These are phyloP conservation scores for Drosophila pectinifera DNA, from an alignment of 1,140 invertebrate genomes.

Conservation along the genomic window DNA sequence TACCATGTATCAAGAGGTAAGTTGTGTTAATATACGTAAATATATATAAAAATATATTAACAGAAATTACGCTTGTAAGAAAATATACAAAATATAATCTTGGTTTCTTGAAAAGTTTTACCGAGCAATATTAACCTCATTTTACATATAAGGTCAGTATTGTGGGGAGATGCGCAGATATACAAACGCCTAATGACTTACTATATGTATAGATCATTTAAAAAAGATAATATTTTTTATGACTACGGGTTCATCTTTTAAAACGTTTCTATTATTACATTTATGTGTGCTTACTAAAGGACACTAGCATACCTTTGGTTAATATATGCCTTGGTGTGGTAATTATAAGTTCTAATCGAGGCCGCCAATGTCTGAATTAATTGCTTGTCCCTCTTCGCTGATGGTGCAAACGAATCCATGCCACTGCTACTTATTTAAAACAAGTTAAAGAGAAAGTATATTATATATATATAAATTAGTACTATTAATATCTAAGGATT, in stretches of 20 bases:
- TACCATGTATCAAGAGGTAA: slow-evolving; percentile 41
- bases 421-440: slow-evolving; percentile 55
- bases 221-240: slow-evolving; percentile 26
- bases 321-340: slow-evolving; percentile 87
- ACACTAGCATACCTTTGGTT: slow-evolving; percentile 87
- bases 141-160: neutral
- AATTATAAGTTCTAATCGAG: slow-evolving; percentile 87
- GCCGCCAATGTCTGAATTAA: slow-evolving; percentile 86
- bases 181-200: slow-evolving; percentile 43
- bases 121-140: slow-evolving; percentile 5
- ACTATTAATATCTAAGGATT: neutral
- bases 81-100: slow-evolving; percentile 51
- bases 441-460: neutral
- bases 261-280: slow-evolving; percentile 40
- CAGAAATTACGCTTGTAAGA: slow-evolving; percentile 46
- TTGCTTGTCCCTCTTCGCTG: slow-evolving; percentile 84
- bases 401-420: slow-evolving; percentile 67
- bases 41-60: slow-evolving; percentile 46
- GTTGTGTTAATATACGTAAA: slow-evolving; percentile 53
- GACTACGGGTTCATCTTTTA: slow-evolving; percentile 33
- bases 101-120: slow-evolving; percentile 36
- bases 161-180: slow-evolving; percentile 23
- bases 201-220: slow-evolving; percentile 38
- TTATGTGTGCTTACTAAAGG: slow-evolving; percentile 63
- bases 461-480: no score